Percentiles rank a stretch among this genome's conserved stretches.
These are phyloP conservation scores for Acanthoscelides obtectus DNA, from an alignment of 2,888 invertebrate species.

Conservation along the genomic window DNA sequence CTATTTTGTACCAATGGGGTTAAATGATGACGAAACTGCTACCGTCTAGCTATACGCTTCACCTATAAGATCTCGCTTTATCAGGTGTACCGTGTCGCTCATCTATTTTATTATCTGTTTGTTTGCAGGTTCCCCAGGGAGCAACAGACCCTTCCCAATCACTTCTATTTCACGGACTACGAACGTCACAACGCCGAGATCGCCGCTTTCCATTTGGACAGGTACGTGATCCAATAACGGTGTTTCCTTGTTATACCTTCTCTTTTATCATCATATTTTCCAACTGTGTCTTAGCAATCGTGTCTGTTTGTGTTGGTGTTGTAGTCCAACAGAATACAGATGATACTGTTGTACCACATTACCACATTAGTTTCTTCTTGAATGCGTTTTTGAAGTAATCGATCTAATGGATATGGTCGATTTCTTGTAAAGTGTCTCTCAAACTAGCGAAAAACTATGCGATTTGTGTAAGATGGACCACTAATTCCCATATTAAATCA, in stretches of 20 bases:
- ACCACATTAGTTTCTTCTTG: too few species aligned
- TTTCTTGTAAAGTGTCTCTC: too few species aligned
- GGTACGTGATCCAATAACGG: constrained; percentile 55
- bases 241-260: background rate
- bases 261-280: background rate
- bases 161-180: constrained; percentile 99
- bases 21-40: too few species aligned
- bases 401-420: too few species aligned
- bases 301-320: background rate
- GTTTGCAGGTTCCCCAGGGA: constrained; percentile 83
- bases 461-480: too few species aligned
- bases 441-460: too few species aligned
- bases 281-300: background rate
- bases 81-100: background rate
- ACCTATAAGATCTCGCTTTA: background rate
- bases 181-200: constrained; percentile 98
- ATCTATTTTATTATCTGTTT: constrained; percentile 23
- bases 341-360: too few species aligned
- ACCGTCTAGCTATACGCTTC: too few species aligned
- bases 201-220: constrained; percentile 97
- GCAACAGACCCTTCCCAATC: constrained; percentile 95
- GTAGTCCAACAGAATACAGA: too few species aligned
- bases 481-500: too few species aligned
- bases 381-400: too few species aligned
- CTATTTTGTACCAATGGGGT: too few species aligned